These are phyloP conservation scores for Lymantria monacha DNA, from an alignment of 2,888 invertebrate genomes.

Conservation along the genomic window DNA sequence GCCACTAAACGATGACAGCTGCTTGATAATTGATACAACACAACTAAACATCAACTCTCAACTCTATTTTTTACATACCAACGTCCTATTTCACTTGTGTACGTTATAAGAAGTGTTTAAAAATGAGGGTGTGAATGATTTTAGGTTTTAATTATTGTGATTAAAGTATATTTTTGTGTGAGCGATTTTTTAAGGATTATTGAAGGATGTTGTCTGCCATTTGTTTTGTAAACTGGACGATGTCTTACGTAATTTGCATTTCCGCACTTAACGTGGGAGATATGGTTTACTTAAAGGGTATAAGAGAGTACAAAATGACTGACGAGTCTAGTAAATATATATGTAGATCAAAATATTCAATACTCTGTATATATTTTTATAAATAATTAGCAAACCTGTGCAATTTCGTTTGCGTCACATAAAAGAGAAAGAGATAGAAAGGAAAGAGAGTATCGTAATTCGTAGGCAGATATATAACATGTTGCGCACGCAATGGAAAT, in stretches of 20 bases:
- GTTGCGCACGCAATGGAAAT: no score
- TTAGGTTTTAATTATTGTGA: conserved; percentile 9
- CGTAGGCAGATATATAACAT: no score
- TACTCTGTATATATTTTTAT: no score
- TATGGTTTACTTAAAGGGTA: conserved; percentile 2
- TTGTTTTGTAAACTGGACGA: conserved; percentile 46
- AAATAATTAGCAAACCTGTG: no score
- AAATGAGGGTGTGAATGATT: conserved; percentile 15
- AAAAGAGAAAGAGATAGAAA: no score
- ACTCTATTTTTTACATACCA: conserved; percentile 4
- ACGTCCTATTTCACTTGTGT: conserved; percentile 5
- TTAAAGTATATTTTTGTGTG: conserved; percentile 36
- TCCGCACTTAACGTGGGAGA: conserved; percentile 34
- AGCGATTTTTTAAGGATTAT: conserved; percentile 24
- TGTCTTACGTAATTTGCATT: conserved; percentile 46
- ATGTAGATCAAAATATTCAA: no score
- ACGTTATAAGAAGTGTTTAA: conserved; percentile 12
- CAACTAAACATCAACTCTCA: conserved; percentile 15
- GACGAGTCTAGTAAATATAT: no score
- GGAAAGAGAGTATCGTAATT: no score
- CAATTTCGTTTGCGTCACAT: no score
- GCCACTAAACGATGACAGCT: conserved; percentile 68
- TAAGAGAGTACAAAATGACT: no score
- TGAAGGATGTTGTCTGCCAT: conserved; percentile 40
- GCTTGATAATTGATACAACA: conserved; percentile 69